A percentile compares a stretch with the other conserved stretches of the same genome.
Evolutionary conservation across 2,113 vertebrate genomes (phyloP).

Genomic region (Progne subis): DNA sequence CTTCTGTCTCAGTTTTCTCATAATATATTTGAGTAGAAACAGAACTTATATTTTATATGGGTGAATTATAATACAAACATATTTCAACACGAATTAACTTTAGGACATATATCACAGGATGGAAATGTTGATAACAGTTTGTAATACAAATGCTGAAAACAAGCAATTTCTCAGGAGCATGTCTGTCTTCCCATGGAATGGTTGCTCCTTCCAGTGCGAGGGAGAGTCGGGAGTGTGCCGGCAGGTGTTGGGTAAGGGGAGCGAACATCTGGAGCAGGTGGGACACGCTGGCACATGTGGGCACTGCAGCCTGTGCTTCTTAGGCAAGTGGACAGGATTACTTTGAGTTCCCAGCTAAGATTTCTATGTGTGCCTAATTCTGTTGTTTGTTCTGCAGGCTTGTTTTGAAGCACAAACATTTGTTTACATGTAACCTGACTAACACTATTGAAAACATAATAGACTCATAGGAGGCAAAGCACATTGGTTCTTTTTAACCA

Average conservation of each 20-base stretch:
- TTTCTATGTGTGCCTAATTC: fast-evolving
- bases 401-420: not conserved
- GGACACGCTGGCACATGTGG: fast-evolving
- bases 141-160: not conserved
- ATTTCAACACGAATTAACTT: no score
- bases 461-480: not conserved
- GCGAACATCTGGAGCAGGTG: not conserved
- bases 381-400: not conserved
- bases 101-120: no score
- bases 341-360: fast-evolving
- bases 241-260: not conserved
- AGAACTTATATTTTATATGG: no score
- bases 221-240: no score
- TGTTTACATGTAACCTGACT: not conserved
- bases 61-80: no score
- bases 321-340: not conserved
- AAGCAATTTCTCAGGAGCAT: not conserved
- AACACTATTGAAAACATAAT: not conserved
- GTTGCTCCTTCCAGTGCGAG: not conserved
- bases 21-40: no score
- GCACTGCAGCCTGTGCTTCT: no score
- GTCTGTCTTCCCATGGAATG: not conserved
- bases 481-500: not conserved
- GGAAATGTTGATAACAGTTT: not conserved
- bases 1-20: no score